A percentile compares a stretch with the other conserved stretches of the same genome.
Conservation (phyloP, 2,888 invertebrate species). For the Frankliniella fusca region DNA sequence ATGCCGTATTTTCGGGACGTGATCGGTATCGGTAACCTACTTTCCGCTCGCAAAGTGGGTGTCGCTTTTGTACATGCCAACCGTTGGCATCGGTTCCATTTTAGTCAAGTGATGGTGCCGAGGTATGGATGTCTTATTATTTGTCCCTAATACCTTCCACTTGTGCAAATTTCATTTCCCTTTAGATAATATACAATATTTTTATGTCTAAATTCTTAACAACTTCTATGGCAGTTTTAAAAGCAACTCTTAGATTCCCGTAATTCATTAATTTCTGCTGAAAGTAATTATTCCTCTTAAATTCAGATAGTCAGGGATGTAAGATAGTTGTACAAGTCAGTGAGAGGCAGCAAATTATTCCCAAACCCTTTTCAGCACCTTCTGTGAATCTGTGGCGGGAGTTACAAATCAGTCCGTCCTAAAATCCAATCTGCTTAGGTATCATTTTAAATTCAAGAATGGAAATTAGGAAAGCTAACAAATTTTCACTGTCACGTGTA, state of each 20-base stretch:
- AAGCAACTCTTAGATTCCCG: background rate
- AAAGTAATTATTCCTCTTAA: background rate
- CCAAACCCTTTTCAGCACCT: too few species aligned
- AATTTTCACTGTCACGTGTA: too few species aligned
- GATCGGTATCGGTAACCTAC: background rate
- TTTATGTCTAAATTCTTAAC: background rate
- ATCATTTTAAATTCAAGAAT: too few species aligned
- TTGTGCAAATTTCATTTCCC: background rate
- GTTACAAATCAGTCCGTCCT: too few species aligned
- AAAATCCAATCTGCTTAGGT: too few species aligned
- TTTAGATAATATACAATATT: background rate
- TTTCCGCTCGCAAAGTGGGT: conserved; percentile 5
- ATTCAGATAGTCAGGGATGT: too few species aligned
- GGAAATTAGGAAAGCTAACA: too few species aligned
- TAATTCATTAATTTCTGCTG: background rate
- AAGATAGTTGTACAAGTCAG: too few species aligned
- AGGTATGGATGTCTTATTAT: conserved; percentile 28
- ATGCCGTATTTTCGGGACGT: background rate
- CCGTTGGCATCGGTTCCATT: conserved; percentile 11
- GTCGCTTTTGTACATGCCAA: background rate
- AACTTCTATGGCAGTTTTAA: background rate
- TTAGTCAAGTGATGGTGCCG: conserved; percentile 18
- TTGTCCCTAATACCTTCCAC: background rate
- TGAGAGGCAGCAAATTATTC: too few species aligned
- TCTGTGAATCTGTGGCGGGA: too few species aligned